Evolutionary conservation across 64 coral and sea anemone genomes (phyloP).

Genomic region (Actinia equina): DNA sequence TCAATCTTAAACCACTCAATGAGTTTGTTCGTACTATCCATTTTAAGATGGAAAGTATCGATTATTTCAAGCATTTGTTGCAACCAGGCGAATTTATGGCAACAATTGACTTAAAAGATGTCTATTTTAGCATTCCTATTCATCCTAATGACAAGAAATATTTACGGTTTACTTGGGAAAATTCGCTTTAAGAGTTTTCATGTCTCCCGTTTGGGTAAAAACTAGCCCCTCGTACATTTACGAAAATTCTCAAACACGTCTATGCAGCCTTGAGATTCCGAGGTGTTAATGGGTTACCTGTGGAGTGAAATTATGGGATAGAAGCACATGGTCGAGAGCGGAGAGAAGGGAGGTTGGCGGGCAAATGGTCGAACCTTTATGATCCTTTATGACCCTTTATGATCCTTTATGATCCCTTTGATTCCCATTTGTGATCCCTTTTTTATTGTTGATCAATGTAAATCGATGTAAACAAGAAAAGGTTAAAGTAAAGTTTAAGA

Average conservation of each 20-base stretch:
- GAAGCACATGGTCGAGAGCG: too few species aligned
- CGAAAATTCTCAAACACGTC: conserved; percentile 4
- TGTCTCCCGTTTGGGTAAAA: conserved; percentile 19
- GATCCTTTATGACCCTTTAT: too few species aligned
- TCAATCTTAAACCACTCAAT: conserved; percentile 26
- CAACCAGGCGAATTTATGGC: neutral
- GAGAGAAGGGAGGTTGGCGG: too few species aligned
- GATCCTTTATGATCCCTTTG: too few species aligned
- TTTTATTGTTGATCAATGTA: too few species aligned
- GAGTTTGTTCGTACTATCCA: conserved; percentile 16
- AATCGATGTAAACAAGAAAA: too few species aligned
- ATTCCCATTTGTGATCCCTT: too few species aligned
- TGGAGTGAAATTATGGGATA: too few species aligned
- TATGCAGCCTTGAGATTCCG: conserved; percentile 7
- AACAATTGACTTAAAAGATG: conserved; percentile 16
- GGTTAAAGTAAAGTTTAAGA: too few species aligned
- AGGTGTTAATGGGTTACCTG: neutral
- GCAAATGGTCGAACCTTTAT: too few species aligned
- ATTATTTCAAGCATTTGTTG: neutral
- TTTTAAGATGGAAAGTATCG: conserved; percentile 39
- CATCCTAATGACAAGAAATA: conserved; percentile 1
- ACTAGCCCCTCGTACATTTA: conserved; percentile 17
- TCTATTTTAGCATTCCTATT: conserved; percentile 20
- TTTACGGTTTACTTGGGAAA: conserved; percentile 13
- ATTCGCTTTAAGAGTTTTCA: neutral